Evolutionary conservation across 2,113 vertebrate species (phyloP), one percentile per base, ranked within the genome.

Genomic region (Scatophagus argus): DNA sequence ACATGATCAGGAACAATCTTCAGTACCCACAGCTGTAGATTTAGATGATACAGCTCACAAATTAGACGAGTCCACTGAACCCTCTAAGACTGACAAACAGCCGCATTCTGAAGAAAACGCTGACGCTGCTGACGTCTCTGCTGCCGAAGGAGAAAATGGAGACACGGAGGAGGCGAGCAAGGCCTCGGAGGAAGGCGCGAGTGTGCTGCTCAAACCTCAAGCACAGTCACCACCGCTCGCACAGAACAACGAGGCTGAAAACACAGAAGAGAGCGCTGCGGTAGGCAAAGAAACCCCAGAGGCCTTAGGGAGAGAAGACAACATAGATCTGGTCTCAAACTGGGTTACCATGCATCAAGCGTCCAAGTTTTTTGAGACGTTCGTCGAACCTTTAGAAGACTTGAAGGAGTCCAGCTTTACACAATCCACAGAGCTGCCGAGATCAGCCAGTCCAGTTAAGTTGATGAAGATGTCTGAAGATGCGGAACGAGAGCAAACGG

Each of bases 321-420:
- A 66, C 25, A 62, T 78, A 0, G 92, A 94, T 74, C 68, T 94
- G 0, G 94, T 95, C 44, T 89, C 82, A 8, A 94, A 92, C 87
- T 95, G 94, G 94, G 82, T 95, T 2, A 91, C 75, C 39, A 27
- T 79, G 59, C 94, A 95, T 82, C 93, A 94, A 51, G 59, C 79
- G 0, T 90, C 93, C 19, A 92, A 82, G 77, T 93, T 64, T 46
- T 95, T 95, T 25, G 85, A 95, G 86, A 95, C 83, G 0, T 95
- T 92, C 62, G 85, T 93, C 0, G 94, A 94, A 62, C 93, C 94
- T 2, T 61, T 93, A 23, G 93, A 95, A 10, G 93, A 94, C 60
- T 56, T 91, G 16, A 90, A 49, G 41, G 85, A 78, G 4, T 8
- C 62, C 31, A 54, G 16, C 47, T 32, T 52, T 5, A 29, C 32